Base-by-base conservation (phyloP, 2,797 vertebrate species). In the Erpetoichthys calabaricus region DNA sequence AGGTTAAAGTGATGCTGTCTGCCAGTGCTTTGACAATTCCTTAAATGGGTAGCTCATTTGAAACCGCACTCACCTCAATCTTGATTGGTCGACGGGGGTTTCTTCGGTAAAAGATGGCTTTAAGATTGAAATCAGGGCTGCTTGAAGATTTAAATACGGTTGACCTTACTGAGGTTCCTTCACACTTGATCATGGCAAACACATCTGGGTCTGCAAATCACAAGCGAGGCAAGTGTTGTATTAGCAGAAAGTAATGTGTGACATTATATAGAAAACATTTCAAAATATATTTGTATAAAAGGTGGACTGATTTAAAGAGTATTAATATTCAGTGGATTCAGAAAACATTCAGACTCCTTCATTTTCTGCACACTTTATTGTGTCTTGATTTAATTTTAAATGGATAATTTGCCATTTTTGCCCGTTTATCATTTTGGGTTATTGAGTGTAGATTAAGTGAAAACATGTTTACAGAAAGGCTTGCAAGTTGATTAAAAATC, bases 61-160 rank as follows among this genome's bases (percentile, higher is more conserved):
- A 25, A 25, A 25, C 25, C 25, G 7, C 43, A 56, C 69, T 58
- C 56, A 90, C 87, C 86, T 86, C 78, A 4, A 90, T 70, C 44
- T 67, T 68, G 61, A 89, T 80, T 64, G 80, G 68, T 25, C 68
- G 53, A 42, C 68, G 56, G 1, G 80, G 79, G 10, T 69, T 62
- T 68, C 78, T 78, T 59, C 81, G 80, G 68, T 89, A 89, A 71
- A 91, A 91, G 55, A 90, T 75, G 41, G 72, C 62, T 61, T 82
- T 79, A 49, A 81, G 67, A 72, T 86, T 82, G 65, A 89, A 86
- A 57, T 87, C 82, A 0, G 85, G 85, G 68, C 68, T 85, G 56
- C 65, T 69, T 4, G 79, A 63, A 2, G 66, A 69, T 58, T 73
- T 74, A 67, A 84, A 80, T 47, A 83, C 69, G 1, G n/a, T 63